Evolutionary conservation across 1,140 invertebrate genomes (phyloP).

Genomic region (Lepidurus couesii): DNA sequence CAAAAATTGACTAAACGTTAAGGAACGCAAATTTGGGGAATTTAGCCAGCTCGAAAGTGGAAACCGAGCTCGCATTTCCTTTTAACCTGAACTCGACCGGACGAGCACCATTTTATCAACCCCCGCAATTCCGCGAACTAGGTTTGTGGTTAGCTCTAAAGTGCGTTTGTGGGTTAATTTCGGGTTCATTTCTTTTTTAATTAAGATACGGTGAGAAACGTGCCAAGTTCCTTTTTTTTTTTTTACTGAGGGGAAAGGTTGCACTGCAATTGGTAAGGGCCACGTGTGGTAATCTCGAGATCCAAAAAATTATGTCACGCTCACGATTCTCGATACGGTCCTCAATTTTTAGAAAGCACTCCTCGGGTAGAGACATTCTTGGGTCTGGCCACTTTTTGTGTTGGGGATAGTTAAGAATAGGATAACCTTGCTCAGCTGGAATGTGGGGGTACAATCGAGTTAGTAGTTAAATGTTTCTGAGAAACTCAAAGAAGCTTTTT

Average conservation of each 20-base stretch:
- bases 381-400: neutral
- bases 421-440: neutral
- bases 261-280: slow-evolving; percentile 2
- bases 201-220: neutral
- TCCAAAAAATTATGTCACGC: neutral
- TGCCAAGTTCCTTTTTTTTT: neutral
- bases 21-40: neutral
- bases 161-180: neutral
- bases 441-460: neutral
- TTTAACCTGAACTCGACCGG: neutral
- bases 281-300: slow-evolving; percentile 7
- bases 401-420: neutral
- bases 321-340: slow-evolving; percentile 18
- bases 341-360: slow-evolving; percentile 8
- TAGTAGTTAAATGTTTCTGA: neutral
- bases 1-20: neutral
- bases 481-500: neutral
- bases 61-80: slow-evolving; percentile 9
- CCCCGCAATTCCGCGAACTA: neutral
- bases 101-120: neutral
- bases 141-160: neutral
- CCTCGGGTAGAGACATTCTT: neutral
- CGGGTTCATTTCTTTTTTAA: neutral
- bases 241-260: neutral
- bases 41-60: neutral